Conservation (phyloP, 2,797 vertebrate species). For the Helostoma temminkii region DNA sequence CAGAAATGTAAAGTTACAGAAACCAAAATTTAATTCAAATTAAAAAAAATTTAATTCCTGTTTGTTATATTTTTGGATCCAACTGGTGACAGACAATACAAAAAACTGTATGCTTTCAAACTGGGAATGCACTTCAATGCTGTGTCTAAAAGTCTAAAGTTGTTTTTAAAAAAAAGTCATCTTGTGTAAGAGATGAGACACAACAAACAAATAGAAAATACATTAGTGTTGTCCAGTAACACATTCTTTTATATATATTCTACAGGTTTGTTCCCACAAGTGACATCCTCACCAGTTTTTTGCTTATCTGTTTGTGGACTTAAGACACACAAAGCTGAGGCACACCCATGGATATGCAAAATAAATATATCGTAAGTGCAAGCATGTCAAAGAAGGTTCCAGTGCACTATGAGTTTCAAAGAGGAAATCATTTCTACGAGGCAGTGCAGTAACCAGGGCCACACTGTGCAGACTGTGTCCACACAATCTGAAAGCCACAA, state of each 20-base stretch:
- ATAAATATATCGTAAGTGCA: background rate
- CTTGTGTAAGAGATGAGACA: background rate
- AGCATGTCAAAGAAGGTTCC: background rate
- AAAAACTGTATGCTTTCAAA: background rate
- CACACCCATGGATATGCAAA: background rate
- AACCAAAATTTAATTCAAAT: background rate
- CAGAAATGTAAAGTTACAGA: background rate
- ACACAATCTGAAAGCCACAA: background rate
- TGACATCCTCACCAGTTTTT: conserved; percentile 17
- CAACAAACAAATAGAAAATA: background rate
- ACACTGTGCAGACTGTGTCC: conserved; percentile 17
- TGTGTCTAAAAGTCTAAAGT: background rate
- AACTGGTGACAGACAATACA: background rate
- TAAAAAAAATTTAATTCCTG: too few species aligned
- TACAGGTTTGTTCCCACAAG: conserved; percentile 37
- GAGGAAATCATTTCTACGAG: background rate
- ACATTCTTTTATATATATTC: too few species aligned
- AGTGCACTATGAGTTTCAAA: background rate
- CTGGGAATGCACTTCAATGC: background rate
- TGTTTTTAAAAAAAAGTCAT: background rate
- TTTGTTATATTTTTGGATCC: background rate
- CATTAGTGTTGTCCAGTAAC: background rate
- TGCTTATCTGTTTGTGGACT: background rate
- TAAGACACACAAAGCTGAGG: background rate
- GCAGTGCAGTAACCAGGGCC: background rate